Base-by-base conservation (phyloP, 2,113 vertebrate species). In the Heterocephalus glaber region DNA sequence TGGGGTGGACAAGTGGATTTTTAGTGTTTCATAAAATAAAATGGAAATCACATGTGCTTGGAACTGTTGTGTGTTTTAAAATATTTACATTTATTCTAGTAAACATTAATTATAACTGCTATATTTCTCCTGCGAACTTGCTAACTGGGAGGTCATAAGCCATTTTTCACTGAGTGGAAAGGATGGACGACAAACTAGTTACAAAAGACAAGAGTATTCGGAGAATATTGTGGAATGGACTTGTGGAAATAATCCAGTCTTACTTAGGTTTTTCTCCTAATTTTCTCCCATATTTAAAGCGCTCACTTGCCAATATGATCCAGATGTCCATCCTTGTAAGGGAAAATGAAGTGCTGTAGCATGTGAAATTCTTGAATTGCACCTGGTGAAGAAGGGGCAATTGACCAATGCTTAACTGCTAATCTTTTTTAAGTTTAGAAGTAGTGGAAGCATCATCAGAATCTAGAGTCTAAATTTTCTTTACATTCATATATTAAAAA, bases 1-100 rank as follows among this genome's bases (percentile, higher is more conserved):
- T 96, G 88, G 81, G 80, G 94, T 96, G 92, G 94, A 97, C 94
- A 97, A 94, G 92, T 96, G 91, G 89, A 95, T 94, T 97, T 96
- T 96, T 93, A 93, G 89, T 97, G 95, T 97, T 97, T 97, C 96
- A 93, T 96, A 95, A 97, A 97, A 95, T 92, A 80, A 97, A 97
- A 97, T 97, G 93, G 96, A 95, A 97, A 94, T 97, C 97, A 96
- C 86, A 87, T 97, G 96, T 97, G 79, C 94, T 85, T 93, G 63
- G 93, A 86, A 79, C 79, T 86, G 68, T 94, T 95, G 77, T 70
- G 22, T 93, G 76, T 96, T 96, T 95, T 96, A 22, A 97, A 96
- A 97, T 97, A 95, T 97, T 97, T 97, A 91, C 92, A 92, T 92
- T 93, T 88, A 80, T 95, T 94, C 82, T 80, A 90, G 88, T 95